A percentile compares a stretch with the other conserved stretches of the same genome.
phyloP scores from a whole-genome alignment of 2,888 invertebrate genomes.

The Rhagonycha lutea region DNA sequence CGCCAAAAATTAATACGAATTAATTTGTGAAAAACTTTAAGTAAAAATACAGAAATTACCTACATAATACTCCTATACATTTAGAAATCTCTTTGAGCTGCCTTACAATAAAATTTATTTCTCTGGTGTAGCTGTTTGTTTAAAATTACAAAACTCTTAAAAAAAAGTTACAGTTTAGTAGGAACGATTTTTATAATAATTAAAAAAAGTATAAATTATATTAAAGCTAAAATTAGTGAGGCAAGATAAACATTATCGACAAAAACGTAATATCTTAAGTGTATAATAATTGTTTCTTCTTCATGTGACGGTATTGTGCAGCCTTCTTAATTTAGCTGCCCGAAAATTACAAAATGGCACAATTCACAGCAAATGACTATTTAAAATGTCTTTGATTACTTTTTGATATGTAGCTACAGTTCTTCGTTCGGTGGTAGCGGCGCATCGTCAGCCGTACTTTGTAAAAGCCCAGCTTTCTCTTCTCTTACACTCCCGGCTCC shows the following conservation, averaged over 20 bases:
- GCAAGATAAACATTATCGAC: slow-evolving; percentile 16
- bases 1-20: background rate
- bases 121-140: background rate
- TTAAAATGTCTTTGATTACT: slow-evolving; percentile 20
- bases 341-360: slow-evolving; percentile 48
- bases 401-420: slow-evolving; percentile 42
- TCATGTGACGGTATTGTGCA: slow-evolving; percentile 8
- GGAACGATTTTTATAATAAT: slow-evolving; percentile 7
- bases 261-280: background rate
- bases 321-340: slow-evolving; percentile 17
- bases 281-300: slow-evolving; percentile 1
- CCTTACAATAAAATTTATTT: slow-evolving; percentile 3
- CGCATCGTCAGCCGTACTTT: slow-evolving; percentile 58
- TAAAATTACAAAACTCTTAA: slow-evolving; percentile 2
- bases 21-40: background rate
- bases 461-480: slow-evolving; percentile 61
- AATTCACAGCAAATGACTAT: slow-evolving; percentile 53
- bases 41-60: background rate
- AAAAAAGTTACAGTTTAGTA: slow-evolving; percentile 5
- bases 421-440: slow-evolving; percentile 47
- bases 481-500: slow-evolving; percentile 55
- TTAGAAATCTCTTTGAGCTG: slow-evolving; percentile 1
- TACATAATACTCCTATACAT: background rate
- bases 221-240: slow-evolving; percentile 18
- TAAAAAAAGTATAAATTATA: slow-evolving; percentile 12